Evolutionary conservation across 2,113 vertebrate genomes (phyloP), one percentile per base, ranked within the genome.

Genomic region (Recurvirostra avosetta): DNA sequence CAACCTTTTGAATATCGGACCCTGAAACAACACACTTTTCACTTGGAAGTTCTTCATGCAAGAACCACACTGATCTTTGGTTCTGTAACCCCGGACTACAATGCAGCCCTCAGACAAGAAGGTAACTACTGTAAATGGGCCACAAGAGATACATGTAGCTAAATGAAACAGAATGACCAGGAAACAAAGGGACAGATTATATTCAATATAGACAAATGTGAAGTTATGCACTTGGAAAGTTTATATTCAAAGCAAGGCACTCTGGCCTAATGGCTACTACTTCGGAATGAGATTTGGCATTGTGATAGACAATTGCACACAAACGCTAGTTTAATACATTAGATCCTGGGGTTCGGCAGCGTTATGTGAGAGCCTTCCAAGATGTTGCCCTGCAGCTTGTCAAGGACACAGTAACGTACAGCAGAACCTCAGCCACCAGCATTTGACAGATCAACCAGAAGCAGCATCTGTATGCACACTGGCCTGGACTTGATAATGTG

Each of bases 401-500:
- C 6, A 21, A 45, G 14, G 59, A 56, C 5, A 0, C 40, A 17
- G 41, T 10, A 41, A 75, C 27, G 8, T 2, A 32, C 4, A 68
- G 49, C 40, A 68, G 40, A 90, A 75, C 36, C 55, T 81, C 74
- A 74, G 68, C 18, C 77, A 68, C 32, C 29, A 65, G 29, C 30
- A 36, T 5, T 2, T 7, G 4, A 61, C 21, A 21, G 27, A 59
- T 4, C 29, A 71, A 40, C 23, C 23, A 71, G 36, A 47, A 56
- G 52, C 2, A 3, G 27, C 68, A 66, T 10, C 52, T 50, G 56
- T 15, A 55, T 1, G 1, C 0, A 0, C 20, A 2, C 45, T 65
- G 49, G 27, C 27, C 43, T 18, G 19, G 0, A 1, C 27, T 45
- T 1, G 1, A 21, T 38, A 38, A 38, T 0, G 8, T 5, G 15